Percentiles rank a stretch among this genome's conserved stretches.
phyloP scores from a whole-genome alignment of 2,113 vertebrate genomes.

The Periophthalmodon schlosseri region DNA sequence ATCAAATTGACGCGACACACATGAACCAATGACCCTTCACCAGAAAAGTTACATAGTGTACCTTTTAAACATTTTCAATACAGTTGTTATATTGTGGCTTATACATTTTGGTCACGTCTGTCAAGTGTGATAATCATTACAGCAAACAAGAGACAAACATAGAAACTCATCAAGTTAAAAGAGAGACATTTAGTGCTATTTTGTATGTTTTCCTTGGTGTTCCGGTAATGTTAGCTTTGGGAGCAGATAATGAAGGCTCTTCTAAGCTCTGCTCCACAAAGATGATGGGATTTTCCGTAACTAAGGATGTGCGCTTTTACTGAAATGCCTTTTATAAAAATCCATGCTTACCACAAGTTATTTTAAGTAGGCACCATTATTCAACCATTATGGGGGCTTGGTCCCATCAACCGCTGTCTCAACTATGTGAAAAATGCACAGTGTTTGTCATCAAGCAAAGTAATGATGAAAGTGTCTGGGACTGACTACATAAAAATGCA shows the following conservation, averaged over 20 bases:
- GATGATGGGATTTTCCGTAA: constrained; percentile 9
- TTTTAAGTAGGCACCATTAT: constrained; percentile 1
- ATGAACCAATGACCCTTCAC: too few species aligned
- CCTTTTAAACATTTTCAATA: too few species aligned
- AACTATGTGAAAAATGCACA: background rate
- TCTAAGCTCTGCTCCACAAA: background rate
- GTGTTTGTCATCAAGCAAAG: background rate
- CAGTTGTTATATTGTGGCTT: too few species aligned
- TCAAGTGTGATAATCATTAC: background rate
- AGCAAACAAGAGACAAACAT: constrained; percentile 21
- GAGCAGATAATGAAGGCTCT: background rate
- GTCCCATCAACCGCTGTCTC: background rate
- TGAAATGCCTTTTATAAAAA: constrained; percentile 2
- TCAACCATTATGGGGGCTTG: background rate
- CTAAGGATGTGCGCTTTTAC: background rate
- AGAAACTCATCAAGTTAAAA: background rate
- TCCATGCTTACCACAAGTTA: background rate
- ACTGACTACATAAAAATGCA: background rate
- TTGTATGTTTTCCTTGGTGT: constrained; percentile 4
- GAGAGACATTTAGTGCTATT: background rate
- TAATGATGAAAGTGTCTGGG: background rate
- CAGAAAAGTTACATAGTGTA: too few species aligned
- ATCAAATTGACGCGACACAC: too few species aligned
- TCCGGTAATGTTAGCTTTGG: background rate
- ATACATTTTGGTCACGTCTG: too few species aligned